These are phyloP conservation scores for Rhinoderma darwinii DNA, from an alignment of 2,113 vertebrate species.

Conservation along the genomic window DNA sequence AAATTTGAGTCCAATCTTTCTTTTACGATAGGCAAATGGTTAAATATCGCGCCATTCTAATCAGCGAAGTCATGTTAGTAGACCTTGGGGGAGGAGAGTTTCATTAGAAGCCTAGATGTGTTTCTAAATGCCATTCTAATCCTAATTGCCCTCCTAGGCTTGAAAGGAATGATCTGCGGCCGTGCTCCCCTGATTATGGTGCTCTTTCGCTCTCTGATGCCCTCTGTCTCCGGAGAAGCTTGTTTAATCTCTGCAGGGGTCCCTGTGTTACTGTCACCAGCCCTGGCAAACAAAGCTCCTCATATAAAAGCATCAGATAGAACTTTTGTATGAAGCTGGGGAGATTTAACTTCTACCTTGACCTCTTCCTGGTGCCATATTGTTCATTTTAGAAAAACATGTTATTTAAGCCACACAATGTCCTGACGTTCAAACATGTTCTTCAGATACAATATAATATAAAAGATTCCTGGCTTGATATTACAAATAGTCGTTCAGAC, in stretches of 20 bases:
- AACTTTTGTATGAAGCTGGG: not conserved
- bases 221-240: constrained; percentile 22
- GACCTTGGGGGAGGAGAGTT: constrained; percentile 16
- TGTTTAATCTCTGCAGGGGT: constrained; percentile 42
- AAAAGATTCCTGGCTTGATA: not conserved
- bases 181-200: constrained; percentile 41
- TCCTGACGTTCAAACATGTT: not conserved
- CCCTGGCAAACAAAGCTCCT: constrained; percentile 8
- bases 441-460: not conserved
- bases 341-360: not conserved
- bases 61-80: not conserved
- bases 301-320: not conserved
- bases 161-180: constrained; percentile 14
- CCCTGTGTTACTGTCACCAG: constrained; percentile 23
- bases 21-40: not conserved
- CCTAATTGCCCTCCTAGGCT: constrained; percentile 40
- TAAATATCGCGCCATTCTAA: not conserved
- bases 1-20: too few species aligned
- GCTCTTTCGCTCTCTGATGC: constrained; percentile 10
- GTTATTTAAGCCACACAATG: not conserved
- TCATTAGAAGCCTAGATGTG: not conserved
- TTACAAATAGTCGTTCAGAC: not conserved
- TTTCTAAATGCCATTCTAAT: constrained; percentile 42
- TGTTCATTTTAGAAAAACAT: not conserved
- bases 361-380: not conserved